phyloP scores from a whole-genome alignment of 2,888 invertebrate species.

The Dichetophora obliterata region DNA sequence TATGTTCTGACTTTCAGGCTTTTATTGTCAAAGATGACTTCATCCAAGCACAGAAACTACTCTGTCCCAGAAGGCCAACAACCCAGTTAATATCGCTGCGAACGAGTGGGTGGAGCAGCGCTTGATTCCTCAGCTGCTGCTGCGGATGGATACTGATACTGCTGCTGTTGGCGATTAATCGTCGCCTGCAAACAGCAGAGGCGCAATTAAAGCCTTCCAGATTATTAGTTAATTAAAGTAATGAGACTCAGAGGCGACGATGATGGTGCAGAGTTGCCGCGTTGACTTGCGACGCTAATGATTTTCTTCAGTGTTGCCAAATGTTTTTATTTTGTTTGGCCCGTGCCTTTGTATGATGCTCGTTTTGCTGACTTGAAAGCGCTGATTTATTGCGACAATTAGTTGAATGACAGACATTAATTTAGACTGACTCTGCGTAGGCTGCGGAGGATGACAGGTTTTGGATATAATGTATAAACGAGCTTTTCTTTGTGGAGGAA shows the following conservation, averaged over 20 bases:
- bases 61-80: conserved; percentile 16
- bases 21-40: conserved; percentile 25
- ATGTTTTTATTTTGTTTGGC: conserved; percentile 29
- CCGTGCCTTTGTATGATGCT: conserved; percentile 37
- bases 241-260: conserved; percentile 44
- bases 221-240: conserved; percentile 57
- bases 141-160: neutral
- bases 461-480: neutral
- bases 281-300: conserved; percentile 43
- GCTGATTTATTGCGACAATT: conserved; percentile 65
- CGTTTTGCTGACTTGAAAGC: conserved; percentile 57
- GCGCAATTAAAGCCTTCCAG: conserved; percentile 48
- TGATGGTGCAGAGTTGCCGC: neutral
- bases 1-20: neutral
- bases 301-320: conserved; percentile 39
- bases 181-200: conserved; percentile 36
- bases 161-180: conserved; percentile 35
- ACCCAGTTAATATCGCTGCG: neutral
- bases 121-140: neutral
- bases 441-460: neutral
- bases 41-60: neutral
- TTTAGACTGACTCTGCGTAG: conserved; percentile 57
- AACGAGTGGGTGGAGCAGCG: neutral
- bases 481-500: too few species aligned
- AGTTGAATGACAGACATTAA: conserved; percentile 64